A percentile compares a stretch with the other conserved stretches of the same genome.
These are phyloP conservation scores for Heliconius hortense DNA, from an alignment of 2,888 invertebrate species.

Conservation along the genomic window DNA sequence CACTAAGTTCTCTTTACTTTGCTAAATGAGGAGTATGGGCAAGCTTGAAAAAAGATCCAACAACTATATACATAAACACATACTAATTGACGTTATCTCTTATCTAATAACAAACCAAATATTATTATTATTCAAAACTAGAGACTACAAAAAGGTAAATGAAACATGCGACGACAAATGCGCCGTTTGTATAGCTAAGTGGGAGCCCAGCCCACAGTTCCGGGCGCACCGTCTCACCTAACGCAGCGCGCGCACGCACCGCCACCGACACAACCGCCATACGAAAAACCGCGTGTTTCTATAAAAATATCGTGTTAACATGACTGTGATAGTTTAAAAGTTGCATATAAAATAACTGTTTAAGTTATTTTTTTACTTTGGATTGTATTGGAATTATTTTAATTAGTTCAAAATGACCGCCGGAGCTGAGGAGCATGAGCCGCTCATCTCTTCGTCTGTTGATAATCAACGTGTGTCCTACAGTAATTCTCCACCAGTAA, in stretches of 20 bases:
- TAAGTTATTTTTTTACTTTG: conserved; percentile 10
- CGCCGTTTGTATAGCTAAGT: conserved; percentile 15
- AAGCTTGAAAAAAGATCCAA: no score
- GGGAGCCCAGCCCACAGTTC: conserved; percentile 37
- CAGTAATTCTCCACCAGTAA: conserved; percentile 68
- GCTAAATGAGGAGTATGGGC: background rate
- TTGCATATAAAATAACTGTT: conserved; percentile 7
- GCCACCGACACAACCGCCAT: conserved; percentile 51
- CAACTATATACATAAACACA: background rate
- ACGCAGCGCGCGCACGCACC: conserved; percentile 44
- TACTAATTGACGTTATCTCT: conserved; percentile 6
- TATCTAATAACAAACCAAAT: background rate
- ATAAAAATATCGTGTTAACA: conserved; percentile 48
- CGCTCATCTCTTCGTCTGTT: conserved; percentile 72
- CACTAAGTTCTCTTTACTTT: background rate
- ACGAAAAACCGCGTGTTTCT: conserved; percentile 31
- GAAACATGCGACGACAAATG: conserved; percentile 22
- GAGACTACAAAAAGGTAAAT: conserved; percentile 9
- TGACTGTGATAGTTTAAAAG: conserved; percentile 49
- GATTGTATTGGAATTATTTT: conserved; percentile 19
- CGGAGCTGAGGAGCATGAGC: conserved; percentile 76
- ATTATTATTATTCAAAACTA: background rate
- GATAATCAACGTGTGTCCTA: conserved; percentile 72
- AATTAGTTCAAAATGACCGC: conserved; percentile 63
- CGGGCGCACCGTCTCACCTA: conserved; percentile 43